These are phyloP conservation scores for Corvus hawaiiensis DNA, from an alignment of 2,113 vertebrate species.

Conservation along the genomic window DNA sequence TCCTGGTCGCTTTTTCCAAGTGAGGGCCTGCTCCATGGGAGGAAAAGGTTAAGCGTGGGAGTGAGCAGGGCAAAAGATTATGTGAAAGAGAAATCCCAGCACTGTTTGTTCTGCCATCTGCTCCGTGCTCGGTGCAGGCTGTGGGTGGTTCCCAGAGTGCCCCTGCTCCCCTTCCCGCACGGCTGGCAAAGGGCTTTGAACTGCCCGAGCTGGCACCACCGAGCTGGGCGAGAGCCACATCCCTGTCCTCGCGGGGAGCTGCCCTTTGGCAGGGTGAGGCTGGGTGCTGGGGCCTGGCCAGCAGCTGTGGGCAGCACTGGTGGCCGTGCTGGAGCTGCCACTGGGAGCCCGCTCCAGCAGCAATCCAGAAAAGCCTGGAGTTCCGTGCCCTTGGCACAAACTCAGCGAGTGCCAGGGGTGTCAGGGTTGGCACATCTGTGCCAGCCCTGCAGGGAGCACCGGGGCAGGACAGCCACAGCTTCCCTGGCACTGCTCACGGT, in stretches of 20 bases:
- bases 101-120: slow-evolving; percentile 52
- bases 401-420: background rate
- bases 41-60: slow-evolving; percentile 22
- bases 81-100: background rate
- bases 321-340: background rate
- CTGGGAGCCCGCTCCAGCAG: background rate
- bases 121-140: background rate
- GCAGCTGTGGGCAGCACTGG: background rate
- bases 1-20: background rate
- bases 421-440: background rate
- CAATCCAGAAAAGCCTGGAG: background rate
- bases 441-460: background rate
- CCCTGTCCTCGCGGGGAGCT: background rate
- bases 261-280: background rate
- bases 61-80: background rate
- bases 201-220: background rate
- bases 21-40: background rate
- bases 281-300: background rate
- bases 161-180: background rate
- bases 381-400: background rate
- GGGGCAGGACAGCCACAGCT: background rate
- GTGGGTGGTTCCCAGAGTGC: background rate
- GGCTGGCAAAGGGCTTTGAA: background rate
- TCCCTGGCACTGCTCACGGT: fast-evolving
- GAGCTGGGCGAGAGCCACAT: fast-evolving